Evolutionary conservation across 2,113 vertebrate species (phyloP), one percentile per base, ranked within the genome.

Genomic region (Dromaius novaehollandiae): DNA sequence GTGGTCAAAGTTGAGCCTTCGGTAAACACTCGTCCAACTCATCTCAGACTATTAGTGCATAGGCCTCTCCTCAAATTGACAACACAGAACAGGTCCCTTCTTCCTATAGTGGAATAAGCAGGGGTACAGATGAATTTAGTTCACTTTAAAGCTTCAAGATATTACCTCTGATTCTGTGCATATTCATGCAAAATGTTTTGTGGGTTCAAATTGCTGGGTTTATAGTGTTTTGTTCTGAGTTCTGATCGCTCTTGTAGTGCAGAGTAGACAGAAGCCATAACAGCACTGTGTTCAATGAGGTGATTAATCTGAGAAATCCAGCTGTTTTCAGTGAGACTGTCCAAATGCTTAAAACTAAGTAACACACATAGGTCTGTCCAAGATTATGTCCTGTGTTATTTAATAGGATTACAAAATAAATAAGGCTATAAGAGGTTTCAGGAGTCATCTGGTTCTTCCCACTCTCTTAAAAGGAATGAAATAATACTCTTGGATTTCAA

Each of bases 1-100:
- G 81, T 90, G 86, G 83, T 89, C 86, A n/a, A 82, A 65, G 68
- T 84, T 86, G 82, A 92, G 86, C 81, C 77, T 60, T 32, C 32
- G 17, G 56, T 60, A 38, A 82, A 11, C 21, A 11, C 25, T 88
- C 91, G 88, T 48, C 85, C 36, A 40, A 70, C 51, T 90, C 79
- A 32, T 66, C 40, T 80, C 10, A 2, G 60, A 24, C 82, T 88
- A 1, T 56, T 82, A 46, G 65, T 16, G 40, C 50, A 30, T 60
- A 84, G 81, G 8, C 80, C 85, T 89, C 84, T 92, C 40, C 81
- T 44, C 44, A 61, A 74, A 50, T 60, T 70, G 61, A 73, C 63
- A 88, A 26, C 53, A 82, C 56, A 10, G 92, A 95, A 88, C 63
- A 74, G 36, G 82, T 42, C 2, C 3, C 30, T 74, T 65, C 7